Conservation (phyloP, 2,888 invertebrate genomes). For the Pycnomerus fuliginosus region DNA sequence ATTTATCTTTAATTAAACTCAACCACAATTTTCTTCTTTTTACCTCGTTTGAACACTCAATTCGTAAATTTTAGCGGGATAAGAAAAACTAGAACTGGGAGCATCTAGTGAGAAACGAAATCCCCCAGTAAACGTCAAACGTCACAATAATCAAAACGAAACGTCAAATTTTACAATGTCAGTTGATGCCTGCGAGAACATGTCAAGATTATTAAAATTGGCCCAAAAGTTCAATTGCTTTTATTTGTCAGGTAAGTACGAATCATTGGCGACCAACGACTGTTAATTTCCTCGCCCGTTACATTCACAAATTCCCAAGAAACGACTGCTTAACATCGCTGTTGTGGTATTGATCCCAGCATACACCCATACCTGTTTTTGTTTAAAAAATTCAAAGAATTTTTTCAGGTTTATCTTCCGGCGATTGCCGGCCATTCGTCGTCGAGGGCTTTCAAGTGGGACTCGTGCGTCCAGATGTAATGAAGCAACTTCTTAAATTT, state of each 20-base stretch:
- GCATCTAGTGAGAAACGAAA: too few species aligned
- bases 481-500: slow-evolving; percentile 75
- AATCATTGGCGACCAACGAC: slow-evolving; percentile 13
- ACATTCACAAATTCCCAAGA: slow-evolving; percentile 29
- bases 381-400: slow-evolving; percentile 10
- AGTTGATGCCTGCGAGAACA: slow-evolving; percentile 41
- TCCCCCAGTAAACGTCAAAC: slow-evolving; percentile 15
- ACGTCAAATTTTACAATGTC: slow-evolving; percentile 16
- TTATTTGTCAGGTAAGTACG: slow-evolving; percentile 66
- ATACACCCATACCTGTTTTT: slow-evolving; percentile 28
- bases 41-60: too few species aligned
- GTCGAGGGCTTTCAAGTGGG: slow-evolving; percentile 90
- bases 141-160: slow-evolving; percentile 1
- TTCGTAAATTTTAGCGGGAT: too few species aligned
- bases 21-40: too few species aligned
- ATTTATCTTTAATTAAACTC: too few species aligned
- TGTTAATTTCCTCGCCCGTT: slow-evolving; percentile 10
- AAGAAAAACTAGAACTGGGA: too few species aligned
- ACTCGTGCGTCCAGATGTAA: slow-evolving; percentile 79
- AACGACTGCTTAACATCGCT: slow-evolving; percentile 17
- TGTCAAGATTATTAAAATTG: slow-evolving; percentile 73
- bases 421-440: slow-evolving; percentile 82
- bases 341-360: slow-evolving; percentile 33
- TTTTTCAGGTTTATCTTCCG: slow-evolving; percentile 68
- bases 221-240: slow-evolving; percentile 89